Evolutionary conservation across 2,113 vertebrate genomes (phyloP).

Genomic region (Hypomesus transpacificus): DNA sequence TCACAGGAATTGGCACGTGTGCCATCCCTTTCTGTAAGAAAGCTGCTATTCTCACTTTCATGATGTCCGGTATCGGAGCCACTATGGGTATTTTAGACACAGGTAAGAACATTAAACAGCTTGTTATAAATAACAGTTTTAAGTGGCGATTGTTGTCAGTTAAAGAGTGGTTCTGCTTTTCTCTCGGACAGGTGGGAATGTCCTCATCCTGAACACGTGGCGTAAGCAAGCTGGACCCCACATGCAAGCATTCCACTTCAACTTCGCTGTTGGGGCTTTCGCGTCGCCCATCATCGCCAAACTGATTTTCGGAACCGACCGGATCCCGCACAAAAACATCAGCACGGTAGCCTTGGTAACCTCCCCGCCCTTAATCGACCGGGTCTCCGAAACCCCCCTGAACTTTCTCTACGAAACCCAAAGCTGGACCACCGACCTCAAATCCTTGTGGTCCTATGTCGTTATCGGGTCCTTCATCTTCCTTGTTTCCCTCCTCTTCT

Average conservation of each 20-base stretch:
- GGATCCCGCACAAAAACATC: constrained; percentile 4
- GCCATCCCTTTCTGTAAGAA: constrained; percentile 84
- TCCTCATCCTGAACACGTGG: constrained; percentile 85
- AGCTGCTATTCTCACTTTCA: constrained; percentile 69
- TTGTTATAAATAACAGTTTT: background rate
- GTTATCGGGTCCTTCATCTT: constrained; percentile 80
- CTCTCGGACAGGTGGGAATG: constrained; percentile 81
- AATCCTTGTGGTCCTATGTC: constrained; percentile 81
- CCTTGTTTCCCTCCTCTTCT: constrained; percentile 73
- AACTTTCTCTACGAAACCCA: background rate
- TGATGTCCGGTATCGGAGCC: constrained; percentile 82
- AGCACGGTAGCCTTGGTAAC: background rate
- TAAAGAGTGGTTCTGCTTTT: background rate
- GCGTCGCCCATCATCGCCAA: constrained; percentile 86
- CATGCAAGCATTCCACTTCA: constrained; percentile 94
- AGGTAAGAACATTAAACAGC: constrained; percentile 68
- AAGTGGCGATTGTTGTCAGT: too few relatives aligned
- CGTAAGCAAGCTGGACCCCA: constrained; percentile 79
- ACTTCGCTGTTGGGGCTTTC: constrained; percentile 86
- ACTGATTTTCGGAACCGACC: constrained; percentile 67
- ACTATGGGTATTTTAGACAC: constrained; percentile 89
- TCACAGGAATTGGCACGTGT: constrained; percentile 79
- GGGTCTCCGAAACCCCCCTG: background rate
- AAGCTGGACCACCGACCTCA: constrained; percentile 4
- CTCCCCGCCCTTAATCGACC: background rate